phyloP scores from a whole-genome alignment of 2,888 invertebrate species.

The Scaptodrosophila latifasciaeformis region DNA sequence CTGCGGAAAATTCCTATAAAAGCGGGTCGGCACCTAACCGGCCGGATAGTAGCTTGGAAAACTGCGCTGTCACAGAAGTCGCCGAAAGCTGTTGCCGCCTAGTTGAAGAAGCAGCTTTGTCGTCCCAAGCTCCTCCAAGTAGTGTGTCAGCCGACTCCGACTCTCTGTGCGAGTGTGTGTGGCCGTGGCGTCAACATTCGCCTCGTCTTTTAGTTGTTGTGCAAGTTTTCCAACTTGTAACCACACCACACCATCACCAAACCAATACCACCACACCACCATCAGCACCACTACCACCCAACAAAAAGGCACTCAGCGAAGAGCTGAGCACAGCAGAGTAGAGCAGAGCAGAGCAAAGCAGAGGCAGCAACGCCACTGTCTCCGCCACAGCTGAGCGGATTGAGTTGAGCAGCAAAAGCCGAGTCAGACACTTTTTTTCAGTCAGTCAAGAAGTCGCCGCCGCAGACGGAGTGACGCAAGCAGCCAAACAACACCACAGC shows the following conservation, averaged over 20 bases:
- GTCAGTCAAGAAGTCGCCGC: constrained; percentile 48
- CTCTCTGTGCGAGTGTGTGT: too few species aligned
- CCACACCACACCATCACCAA: too few species aligned
- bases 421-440: neutral
- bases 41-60: constrained; percentile 75
- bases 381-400: constrained; percentile 10
- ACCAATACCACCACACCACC: too few species aligned
- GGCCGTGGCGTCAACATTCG: constrained; percentile 20
- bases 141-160: constrained; percentile 14
- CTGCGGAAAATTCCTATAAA: constrained; percentile 71
- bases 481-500: constrained; percentile 32
- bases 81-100: constrained; percentile 29
- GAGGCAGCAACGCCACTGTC: constrained; percentile 10
- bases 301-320: too few species aligned
- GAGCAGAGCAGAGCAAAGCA: constrained; percentile 8
- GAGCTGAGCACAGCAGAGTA: constrained; percentile 2
- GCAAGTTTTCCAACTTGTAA: too few species aligned
- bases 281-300: too few species aligned
- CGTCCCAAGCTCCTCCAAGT: constrained; percentile 48
- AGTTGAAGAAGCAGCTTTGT: neutral
- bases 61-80: constrained; percentile 64
- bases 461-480: constrained; percentile 41
- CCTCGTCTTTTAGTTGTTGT: neutral
- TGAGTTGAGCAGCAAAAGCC: neutral
- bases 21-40: constrained; percentile 66